A percentile compares a stretch with the other conserved stretches of the same genome.
Conservation (phyloP, 2,113 vertebrate species). For the Terrapene triunguis region DNA sequence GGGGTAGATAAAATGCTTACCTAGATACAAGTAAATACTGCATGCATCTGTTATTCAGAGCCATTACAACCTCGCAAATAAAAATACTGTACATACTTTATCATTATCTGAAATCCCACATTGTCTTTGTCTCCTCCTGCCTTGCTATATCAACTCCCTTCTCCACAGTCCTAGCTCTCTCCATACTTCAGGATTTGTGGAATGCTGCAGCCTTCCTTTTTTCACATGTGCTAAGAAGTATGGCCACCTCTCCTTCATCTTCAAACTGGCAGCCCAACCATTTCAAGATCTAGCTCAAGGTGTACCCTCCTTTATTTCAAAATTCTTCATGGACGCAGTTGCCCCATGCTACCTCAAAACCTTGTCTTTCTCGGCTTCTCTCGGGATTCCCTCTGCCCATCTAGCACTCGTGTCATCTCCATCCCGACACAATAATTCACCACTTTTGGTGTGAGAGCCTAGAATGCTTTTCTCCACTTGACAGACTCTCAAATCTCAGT, state of each 20-base stretch:
- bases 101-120: conserved; percentile 61
- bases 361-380: conserved; percentile 37
- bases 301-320: conserved; percentile 64
- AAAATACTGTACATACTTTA: conserved; percentile 67
- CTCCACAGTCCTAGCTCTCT: conserved; percentile 8
- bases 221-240: conserved; percentile 72
- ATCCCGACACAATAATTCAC: conserved; percentile 12
- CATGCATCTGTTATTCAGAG: conserved; percentile 67
- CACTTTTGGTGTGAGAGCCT: conserved; percentile 1
- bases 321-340: conserved; percentile 66
- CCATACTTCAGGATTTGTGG: conserved; percentile 38
- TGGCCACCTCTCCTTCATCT: conserved; percentile 29
- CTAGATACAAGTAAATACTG: conserved; percentile 54
- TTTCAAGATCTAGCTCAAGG: conserved; percentile 62
- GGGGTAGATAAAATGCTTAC: conserved; percentile 58
- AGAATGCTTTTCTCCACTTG: neutral
- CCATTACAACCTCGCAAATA: conserved; percentile 44
- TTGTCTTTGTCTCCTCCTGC: conserved; percentile 59
- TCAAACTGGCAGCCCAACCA: conserved; percentile 64
- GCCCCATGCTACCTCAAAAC: conserved; percentile 31
- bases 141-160: conserved; percentile 52
- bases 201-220: conserved; percentile 37
- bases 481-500: conserved; percentile 18
- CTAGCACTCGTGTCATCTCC: neutral
- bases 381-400: neutral